phyloP scores from a whole-genome alignment of 1,140 invertebrate species.

The Eulimnadia texana region DNA sequence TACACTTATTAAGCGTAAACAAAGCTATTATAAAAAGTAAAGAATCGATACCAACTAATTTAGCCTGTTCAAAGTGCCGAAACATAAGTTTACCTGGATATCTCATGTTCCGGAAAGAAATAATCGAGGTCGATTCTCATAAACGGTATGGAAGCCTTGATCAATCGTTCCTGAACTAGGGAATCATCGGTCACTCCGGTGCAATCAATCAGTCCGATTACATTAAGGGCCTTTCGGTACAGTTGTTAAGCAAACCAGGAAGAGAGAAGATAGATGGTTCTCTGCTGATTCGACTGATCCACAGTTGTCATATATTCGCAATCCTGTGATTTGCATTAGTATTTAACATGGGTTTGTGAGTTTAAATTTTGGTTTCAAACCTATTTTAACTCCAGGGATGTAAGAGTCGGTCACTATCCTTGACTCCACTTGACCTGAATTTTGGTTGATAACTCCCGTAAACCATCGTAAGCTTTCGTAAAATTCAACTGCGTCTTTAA shows the following conservation, averaged over 20 bases:
- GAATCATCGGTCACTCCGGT: background rate
- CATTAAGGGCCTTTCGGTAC: background rate
- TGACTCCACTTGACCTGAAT: conserved; percentile 12
- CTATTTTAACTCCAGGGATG: conserved; percentile 10
- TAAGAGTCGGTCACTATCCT: conserved; percentile 11
- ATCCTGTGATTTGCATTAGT: too few species aligned
- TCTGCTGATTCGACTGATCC: background rate
- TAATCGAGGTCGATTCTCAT: background rate
- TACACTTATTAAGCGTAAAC: too few species aligned
- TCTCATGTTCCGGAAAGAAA: background rate
- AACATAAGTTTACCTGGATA: background rate
- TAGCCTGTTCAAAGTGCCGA: too few species aligned
- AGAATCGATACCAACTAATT: too few species aligned
- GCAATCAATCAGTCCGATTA: background rate
- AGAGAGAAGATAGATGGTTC: background rate
- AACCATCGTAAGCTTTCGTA: conserved; percentile 14
- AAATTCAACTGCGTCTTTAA: conserved; percentile 10
- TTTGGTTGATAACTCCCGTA: conserved; percentile 8
- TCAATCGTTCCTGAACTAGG: background rate
- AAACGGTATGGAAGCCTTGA: background rate
- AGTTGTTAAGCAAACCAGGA: background rate
- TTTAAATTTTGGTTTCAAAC: background rate
- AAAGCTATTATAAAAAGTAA: too few species aligned
- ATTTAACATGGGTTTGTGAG: too few species aligned
- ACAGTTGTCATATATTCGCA: background rate